Conservation (phyloP, 2,888 invertebrate species). For the Leptopilina myrica region DNA sequence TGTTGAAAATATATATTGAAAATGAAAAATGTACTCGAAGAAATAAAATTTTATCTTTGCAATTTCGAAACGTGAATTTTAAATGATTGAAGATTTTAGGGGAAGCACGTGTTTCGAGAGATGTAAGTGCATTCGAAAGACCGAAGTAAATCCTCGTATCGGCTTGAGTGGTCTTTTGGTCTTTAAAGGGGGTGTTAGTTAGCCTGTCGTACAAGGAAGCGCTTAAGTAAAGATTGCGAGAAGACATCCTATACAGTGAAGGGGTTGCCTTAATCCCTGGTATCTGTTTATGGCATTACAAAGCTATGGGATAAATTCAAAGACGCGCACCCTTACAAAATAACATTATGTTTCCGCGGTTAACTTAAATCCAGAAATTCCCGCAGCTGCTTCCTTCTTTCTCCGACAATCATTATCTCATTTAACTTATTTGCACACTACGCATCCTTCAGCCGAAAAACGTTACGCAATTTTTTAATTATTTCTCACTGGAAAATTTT, state of each 20-base stretch:
- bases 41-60: too few species aligned
- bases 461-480: too few species aligned
- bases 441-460: too few species aligned
- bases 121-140: conserved; percentile 53
- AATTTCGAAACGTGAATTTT: not conserved
- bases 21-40: too few species aligned
- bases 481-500: too few species aligned
- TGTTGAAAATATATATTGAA: not conserved
- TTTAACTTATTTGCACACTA: not conserved
- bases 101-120: not conserved
- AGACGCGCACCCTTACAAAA: conserved; percentile 56
- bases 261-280: conserved; percentile 70
- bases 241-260: conserved; percentile 57
- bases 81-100: not conserved
- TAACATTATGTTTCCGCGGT: conserved; percentile 55
- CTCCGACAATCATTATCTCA: conserved; percentile 29
- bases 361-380: conserved; percentile 57
- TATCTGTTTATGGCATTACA: conserved; percentile 72
- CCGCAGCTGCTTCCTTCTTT: conserved; percentile 22
- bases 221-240: conserved; percentile 63
- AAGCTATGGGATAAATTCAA: conserved; percentile 67
- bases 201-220: conserved; percentile 58
- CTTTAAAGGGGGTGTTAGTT: conserved; percentile 63
- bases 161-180: conserved; percentile 58
- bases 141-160: conserved; percentile 59